phyloP scores from a whole-genome alignment of 2,888 invertebrate species.

The Synanthedon formicaeformis region DNA sequence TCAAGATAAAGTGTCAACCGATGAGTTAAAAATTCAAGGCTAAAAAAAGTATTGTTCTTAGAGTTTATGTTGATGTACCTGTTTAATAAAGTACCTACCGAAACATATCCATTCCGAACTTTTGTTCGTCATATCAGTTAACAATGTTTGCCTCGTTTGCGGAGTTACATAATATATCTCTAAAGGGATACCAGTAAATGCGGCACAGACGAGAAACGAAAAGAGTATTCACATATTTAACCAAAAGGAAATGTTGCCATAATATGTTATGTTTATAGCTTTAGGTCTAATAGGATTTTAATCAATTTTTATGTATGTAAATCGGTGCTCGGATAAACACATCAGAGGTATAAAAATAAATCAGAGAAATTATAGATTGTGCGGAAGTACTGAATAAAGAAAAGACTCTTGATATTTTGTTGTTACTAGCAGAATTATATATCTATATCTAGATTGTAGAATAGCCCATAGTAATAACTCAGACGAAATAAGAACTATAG shows the following conservation, averaged over 20 bases:
- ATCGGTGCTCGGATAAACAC: conserved; percentile 56
- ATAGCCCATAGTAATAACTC: conserved; percentile 13
- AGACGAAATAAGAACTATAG: too few relatives aligned
- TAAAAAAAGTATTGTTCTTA: conserved; percentile 50
- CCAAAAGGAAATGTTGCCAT: conserved; percentile 60
- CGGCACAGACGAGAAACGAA: conserved; percentile 4
- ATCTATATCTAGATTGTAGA: conserved; percentile 33
- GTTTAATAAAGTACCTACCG: conserved; percentile 38
- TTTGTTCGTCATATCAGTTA: conserved; percentile 2
- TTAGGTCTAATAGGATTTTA: conserved; percentile 29
- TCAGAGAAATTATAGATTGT: conserved; percentile 25
- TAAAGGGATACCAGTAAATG: conserved; percentile 5
- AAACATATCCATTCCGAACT: conserved; percentile 41
- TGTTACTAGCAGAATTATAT: conserved; percentile 41
- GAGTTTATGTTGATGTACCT: conserved; percentile 47
- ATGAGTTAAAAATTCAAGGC: conserved; percentile 20
- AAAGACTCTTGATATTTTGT: conserved; percentile 40
- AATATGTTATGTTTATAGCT: conserved; percentile 37
- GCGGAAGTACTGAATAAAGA: conserved; percentile 29
- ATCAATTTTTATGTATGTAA: conserved; percentile 31
- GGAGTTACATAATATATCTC: conserved; percentile 1
- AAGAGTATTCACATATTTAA: conserved; percentile 30
- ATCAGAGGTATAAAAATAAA: conserved; percentile 35
- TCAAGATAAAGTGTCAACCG: conserved; percentile 3
- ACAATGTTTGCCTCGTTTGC: conserved; percentile 3